A percentile compares a stretch with the other conserved stretches of the same genome.
phyloP scores from a whole-genome alignment of 1,140 invertebrate species.

The Steinernema feltiae region DNA sequence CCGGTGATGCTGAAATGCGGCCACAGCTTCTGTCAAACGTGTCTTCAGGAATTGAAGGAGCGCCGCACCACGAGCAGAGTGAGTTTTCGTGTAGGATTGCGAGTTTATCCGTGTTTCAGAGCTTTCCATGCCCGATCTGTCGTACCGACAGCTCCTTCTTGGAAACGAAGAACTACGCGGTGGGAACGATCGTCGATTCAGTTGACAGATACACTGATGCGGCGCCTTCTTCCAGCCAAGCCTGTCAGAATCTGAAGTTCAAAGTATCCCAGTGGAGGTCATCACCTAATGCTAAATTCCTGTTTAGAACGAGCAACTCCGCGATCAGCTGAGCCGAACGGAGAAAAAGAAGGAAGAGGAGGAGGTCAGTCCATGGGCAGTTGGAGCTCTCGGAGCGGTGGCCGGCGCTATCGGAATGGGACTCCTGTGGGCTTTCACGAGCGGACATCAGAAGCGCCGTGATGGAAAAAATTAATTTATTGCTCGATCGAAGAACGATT shows the following conservation, averaged over 20 bases:
- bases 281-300: not conserved
- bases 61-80: not conserved
- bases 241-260: not conserved
- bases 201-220: not conserved
- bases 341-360: not conserved
- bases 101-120: not conserved
- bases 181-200: not conserved
- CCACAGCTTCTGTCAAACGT: not conserved
- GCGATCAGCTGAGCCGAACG: too few species aligned
- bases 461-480: too few species aligned
- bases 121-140: not conserved
- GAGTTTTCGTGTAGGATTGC: not conserved
- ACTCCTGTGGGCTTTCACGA: not conserved
- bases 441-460: not conserved
- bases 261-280: not conserved
- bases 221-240: not conserved
- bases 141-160: not conserved
- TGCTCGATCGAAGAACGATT: too few species aligned
- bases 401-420: not conserved
- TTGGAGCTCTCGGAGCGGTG: not conserved
- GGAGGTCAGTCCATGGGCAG: not conserved
- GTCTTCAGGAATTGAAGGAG: not conserved
- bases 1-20: not conserved
- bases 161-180: not conserved
- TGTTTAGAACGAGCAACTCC: not conserved